Evolutionary conservation across 1,140 invertebrate genomes (phyloP), one percentile per base, ranked within the genome.

Genomic region (Oryzaephilus surinamensis): DNA sequence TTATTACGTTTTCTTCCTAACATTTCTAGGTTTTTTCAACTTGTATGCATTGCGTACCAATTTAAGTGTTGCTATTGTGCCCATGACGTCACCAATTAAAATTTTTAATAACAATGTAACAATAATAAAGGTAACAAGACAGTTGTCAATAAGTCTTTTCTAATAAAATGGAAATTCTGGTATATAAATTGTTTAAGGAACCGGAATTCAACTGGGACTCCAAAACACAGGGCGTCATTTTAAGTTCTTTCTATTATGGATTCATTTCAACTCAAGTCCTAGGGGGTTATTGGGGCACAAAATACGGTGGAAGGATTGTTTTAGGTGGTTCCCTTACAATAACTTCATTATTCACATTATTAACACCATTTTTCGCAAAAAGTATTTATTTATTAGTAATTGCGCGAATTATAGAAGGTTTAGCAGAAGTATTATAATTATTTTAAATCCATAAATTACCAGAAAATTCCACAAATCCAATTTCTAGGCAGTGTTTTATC

Each of bases 401-500:
- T 2, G 65, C 88, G 0, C 64, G 91, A 46, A 75, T 93, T 10
- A 56, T 92, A 11, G 84, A 91, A 66, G 91, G 91, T 29, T 59
- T 94, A n/a, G n/a, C n/a, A n/a, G n/a, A n/a, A n/a, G n/a, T n/a
- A n/a, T n/a, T n/a, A n/a, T n/a, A n/a, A n/a, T n/a, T n/a, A n/a
- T n/a, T n/a, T n/a, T n/a, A n/a, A n/a, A n/a, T n/a, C n/a, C n/a
- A n/a, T n/a, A n/a, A n/a, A n/a, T n/a, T n/a, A n/a, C n/a, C n/a
- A n/a, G n/a, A n/a, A n/a, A n/a, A n/a, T n/a, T n/a, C n/a, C n/a
- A n/a, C n/a, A n/a, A n/a, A n/a, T n/a, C n/a, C n/a, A n/a, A n/a
- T 16, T 89, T 83, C 58, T 88, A 93, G 73, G 85, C 88, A 28
- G 87, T 92, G 0, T 88, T 84, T 1, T 92, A 88, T 62, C 88